Percentiles rank a stretch among this genome's conserved stretches.
Evolutionary conservation across 2,888 invertebrate genomes (phyloP).

Genomic region (Cataglyphis altisquamis): DNA sequence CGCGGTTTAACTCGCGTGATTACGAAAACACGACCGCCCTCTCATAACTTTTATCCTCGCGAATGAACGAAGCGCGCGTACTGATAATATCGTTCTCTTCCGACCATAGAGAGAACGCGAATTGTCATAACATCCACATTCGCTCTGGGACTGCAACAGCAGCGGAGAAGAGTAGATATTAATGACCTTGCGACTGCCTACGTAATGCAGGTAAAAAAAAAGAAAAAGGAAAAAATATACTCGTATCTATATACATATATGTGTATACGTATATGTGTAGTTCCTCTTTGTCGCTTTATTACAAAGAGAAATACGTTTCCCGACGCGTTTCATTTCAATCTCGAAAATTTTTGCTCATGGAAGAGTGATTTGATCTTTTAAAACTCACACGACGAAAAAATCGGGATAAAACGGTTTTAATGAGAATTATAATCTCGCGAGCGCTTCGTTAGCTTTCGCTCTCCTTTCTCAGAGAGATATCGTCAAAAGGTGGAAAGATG

Average conservation of each 20-base stretch:
- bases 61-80: conserved; percentile 1
- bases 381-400: neutral
- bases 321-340: neutral
- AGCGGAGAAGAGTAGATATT: conserved; percentile 14
- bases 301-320: neutral
- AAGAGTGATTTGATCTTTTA: neutral
- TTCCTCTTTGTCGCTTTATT: neutral
- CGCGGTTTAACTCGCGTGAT: conserved; percentile 38
- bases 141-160: neutral
- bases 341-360: neutral
- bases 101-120: conserved; percentile 4
- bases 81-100: conserved; percentile 42
- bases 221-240: neutral
- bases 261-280: neutral
- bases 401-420: neutral
- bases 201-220: neutral
- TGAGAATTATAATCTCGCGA: neutral
- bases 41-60: conserved; percentile 31
- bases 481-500: neutral
- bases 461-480: neutral
- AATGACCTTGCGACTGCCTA: conserved; percentile 20
- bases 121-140: conserved; percentile 30
- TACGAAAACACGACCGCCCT: conserved; percentile 33
- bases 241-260: neutral
- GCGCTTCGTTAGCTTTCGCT: neutral